Evolutionary conservation across 2,113 vertebrate species (phyloP).

Genomic region (Dicerorhinus sumatrensis): DNA sequence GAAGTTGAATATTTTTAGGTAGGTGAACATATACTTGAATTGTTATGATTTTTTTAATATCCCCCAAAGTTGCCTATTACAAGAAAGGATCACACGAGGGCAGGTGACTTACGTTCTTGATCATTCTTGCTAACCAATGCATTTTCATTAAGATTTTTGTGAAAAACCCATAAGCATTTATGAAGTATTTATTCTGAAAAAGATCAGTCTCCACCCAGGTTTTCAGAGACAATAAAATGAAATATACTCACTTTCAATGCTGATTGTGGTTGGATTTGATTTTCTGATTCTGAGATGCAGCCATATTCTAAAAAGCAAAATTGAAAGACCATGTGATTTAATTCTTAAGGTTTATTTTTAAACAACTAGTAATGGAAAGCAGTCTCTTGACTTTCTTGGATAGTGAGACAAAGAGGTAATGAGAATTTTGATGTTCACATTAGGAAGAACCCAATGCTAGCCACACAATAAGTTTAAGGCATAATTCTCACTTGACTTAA

Average conservation of each 20-base stretch:
- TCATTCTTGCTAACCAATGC: background rate
- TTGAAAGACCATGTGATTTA: background rate
- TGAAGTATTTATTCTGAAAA: background rate
- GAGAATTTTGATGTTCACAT: background rate
- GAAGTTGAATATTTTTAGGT: background rate
- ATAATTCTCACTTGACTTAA: slow-evolving; percentile 5
- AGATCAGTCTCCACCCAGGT: background rate
- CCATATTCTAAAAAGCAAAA: slow-evolving; percentile 73
- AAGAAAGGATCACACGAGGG: background rate
- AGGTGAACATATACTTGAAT: background rate
- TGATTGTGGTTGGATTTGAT: slow-evolving; percentile 68
- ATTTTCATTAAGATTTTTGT: background rate
- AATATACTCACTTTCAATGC: slow-evolving; percentile 75
- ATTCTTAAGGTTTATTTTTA: background rate
- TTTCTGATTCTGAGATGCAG: slow-evolving; percentile 66
- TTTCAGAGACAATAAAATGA: background rate
- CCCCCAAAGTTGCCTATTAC: background rate
- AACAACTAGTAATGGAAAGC: background rate
- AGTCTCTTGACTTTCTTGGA: background rate
- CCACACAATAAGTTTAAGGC: background rate
- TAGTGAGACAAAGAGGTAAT: background rate
- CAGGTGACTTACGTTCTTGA: background rate
- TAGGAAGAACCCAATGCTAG: background rate
- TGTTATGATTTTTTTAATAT: background rate
- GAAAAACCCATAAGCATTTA: background rate